A percentile compares a stretch with the other conserved stretches of the same genome.
Conservation (phyloP, 2,113 vertebrate species). For the Macrotis lagotis region DNA sequence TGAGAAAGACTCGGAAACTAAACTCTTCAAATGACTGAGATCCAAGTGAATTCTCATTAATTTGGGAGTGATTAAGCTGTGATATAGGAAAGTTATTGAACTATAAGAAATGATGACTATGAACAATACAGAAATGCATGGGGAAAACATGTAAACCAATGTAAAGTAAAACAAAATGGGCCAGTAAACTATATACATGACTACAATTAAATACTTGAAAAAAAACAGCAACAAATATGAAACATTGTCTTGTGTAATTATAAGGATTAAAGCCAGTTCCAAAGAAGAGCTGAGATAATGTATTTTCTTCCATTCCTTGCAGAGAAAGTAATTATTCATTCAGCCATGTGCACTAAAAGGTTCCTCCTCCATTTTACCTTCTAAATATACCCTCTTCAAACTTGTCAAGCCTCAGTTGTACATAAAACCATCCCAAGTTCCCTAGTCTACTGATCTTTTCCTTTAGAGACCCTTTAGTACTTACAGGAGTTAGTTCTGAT, state of each 20-base stretch:
- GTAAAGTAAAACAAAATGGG: background rate
- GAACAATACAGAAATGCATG: background rate
- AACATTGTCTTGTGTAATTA: background rate
- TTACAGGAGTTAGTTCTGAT: conserved; percentile 51
- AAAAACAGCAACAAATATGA: background rate
- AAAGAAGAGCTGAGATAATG: background rate
- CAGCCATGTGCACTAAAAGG: background rate
- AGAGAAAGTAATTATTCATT: background rate
- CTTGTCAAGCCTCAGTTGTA: background rate
- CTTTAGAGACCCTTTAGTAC: background rate
- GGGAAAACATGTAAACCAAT: background rate
- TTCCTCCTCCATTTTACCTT: background rate
- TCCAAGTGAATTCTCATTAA: background rate
- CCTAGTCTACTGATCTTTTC: background rate
- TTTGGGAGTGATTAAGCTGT: background rate
- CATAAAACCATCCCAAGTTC: background rate
- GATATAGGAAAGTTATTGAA: background rate
- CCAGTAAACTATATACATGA: background rate
- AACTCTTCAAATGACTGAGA: conserved; percentile 38
- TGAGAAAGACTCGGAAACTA: conserved; percentile 58
- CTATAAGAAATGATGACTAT: background rate
- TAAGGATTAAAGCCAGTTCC: background rate
- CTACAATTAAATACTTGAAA: background rate
- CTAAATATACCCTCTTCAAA: background rate
- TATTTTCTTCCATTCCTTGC: background rate